Conservation (phyloP, 2,113 vertebrate genomes). For the Martes martes region DNA sequence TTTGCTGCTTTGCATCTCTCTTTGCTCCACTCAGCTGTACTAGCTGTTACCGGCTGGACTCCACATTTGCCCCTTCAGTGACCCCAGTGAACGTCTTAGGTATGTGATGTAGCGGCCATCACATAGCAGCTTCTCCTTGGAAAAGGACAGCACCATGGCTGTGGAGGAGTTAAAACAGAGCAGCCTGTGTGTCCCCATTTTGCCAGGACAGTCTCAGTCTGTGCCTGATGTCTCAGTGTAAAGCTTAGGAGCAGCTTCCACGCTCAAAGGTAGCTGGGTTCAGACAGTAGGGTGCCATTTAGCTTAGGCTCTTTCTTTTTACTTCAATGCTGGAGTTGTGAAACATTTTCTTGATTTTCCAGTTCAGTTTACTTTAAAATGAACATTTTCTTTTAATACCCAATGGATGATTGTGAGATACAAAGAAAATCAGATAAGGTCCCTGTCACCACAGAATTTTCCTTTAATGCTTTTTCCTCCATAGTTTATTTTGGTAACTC, state of each 20-base stretch:
- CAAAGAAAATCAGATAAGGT: not conserved
- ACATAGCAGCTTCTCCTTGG: not conserved
- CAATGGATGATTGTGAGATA: not conserved
- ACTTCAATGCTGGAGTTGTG: not conserved
- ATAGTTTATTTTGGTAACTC: not conserved
- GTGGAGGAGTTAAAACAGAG: not conserved
- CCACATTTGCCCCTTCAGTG: not conserved
- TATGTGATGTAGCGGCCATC: not conserved
- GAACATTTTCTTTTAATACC: not conserved
- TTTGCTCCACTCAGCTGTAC: not conserved
- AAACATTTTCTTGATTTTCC: constrained; percentile 9
- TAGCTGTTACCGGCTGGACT: not conserved
- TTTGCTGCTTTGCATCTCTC: not conserved
- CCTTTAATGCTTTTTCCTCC: not conserved
- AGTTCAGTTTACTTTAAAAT: not conserved
- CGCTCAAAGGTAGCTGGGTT: not conserved
- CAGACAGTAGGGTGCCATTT: not conserved
- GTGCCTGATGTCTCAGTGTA: not conserved
- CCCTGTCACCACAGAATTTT: not conserved
- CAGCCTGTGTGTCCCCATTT: not conserved
- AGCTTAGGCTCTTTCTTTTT: not conserved
- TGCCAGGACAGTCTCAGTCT: not conserved
- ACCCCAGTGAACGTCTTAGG: not conserved
- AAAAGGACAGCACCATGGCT: not conserved
- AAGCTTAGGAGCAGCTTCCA: not conserved